Base-by-base conservation (phyloP, 2,797 vertebrate genomes). In the Spinibarbus caldwelli region DNA sequence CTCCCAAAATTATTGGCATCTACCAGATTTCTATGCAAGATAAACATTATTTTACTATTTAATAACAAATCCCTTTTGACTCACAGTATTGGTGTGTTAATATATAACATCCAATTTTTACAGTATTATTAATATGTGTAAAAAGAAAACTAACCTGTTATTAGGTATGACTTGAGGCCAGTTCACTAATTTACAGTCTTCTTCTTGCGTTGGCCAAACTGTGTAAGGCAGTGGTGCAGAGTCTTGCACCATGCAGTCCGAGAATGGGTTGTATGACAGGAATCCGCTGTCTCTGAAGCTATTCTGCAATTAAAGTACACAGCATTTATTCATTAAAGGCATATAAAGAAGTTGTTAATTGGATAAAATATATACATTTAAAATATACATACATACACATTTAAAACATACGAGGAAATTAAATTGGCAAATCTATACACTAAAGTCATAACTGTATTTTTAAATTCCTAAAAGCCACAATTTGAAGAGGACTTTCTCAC, bases 1-100 rank as follows among this genome's bases (percentile, higher is more conserved):
- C 95, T 96, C 80, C 96, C 97, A 94, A 93, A 95, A 84, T 96
- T 95, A 79, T 89, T 93, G 89, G 91, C 92, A 91, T 97, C 96
- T 14, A 89, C 86, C 31, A 93, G 92, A 92, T 95, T 94, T 92
- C 97, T 99, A 71, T 76, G 15, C 92, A 43, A 91, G 91, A 89
- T 31, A 29, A 70, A 88, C 81, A 84, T 86, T 62, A 86, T 64
- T 64, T 34, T 66, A 7, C 67, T 76, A 2, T 84, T 34, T 64
- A 21, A 5, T 0, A 43, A 14, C 0, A 72, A 76, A 45, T 9
- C 14, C 1, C 15, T 77, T 19, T 45, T 70, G 31, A n/a, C 38
- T 66, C 36, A 70, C 34, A 43, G 67, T 54, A 41, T n/a, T n/a
- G n/a, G 52, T 1, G 2, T 36, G 62, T 9, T 45, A 34, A 72